Conservation (phyloP, 1,140 invertebrate genomes). For the Drosophila seguyi region DNA sequence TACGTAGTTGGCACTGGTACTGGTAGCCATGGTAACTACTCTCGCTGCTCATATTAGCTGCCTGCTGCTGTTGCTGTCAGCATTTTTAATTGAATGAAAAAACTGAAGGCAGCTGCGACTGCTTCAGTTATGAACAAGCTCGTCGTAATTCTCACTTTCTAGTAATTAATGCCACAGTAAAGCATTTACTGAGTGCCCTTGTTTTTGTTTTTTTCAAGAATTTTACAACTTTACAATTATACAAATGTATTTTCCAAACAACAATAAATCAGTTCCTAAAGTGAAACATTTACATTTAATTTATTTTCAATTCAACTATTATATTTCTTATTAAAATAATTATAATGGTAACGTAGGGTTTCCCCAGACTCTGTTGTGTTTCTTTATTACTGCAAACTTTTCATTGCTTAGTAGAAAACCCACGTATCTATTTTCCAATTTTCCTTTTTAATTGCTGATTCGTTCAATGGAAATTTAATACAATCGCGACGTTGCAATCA, state of each 20-base stretch:
- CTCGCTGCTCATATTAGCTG: conserved; percentile 3
- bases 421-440: not conserved
- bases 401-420: not conserved
- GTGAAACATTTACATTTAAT: not conserved
- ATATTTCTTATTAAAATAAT: not conserved
- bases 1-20: conserved; percentile 4
- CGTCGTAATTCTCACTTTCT: conserved; percentile 37
- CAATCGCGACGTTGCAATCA: not conserved
- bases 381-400: not conserved
- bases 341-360: not conserved
- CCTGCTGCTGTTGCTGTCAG: conserved; percentile 20
- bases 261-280: no score
- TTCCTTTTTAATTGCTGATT: conserved; percentile 1
- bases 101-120: conserved; percentile 24
- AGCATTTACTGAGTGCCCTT: no score
- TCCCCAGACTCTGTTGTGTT: not conserved
- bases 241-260: accelerated
- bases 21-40: conserved; percentile 15
- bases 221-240: not conserved
- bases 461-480: not conserved
- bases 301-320: not conserved
- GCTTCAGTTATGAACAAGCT: conserved; percentile 25
- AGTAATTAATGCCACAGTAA: conserved; percentile 9
- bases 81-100: conserved; percentile 24
- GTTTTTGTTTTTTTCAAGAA: not conserved